Evolutionary conservation across 2,797 vertebrate genomes (phyloP), one percentile per base, ranked within the genome.

Genomic region (Protosalanx chinensis): DNA sequence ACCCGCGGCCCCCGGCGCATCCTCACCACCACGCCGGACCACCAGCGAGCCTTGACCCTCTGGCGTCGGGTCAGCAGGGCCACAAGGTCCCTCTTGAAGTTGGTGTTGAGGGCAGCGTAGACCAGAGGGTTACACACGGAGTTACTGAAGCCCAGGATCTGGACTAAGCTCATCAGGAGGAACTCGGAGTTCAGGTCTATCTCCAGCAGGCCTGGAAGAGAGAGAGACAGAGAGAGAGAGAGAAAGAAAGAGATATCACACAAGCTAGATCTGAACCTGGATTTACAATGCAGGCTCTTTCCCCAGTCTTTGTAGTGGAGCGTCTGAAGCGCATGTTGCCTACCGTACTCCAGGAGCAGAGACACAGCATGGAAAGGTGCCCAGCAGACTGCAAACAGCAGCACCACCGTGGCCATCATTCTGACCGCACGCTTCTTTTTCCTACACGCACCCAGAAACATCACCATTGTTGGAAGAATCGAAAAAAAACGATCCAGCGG

Each of bases 71-170:
- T 74, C 20, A 85, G 65, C 1, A 82, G 63, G 12, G 69, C 72
- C 56, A 76, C 33, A 60, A 85, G 49, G 70, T 81, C 80, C 56
- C 72, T 83, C 66, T 86, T 86, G 66, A 82, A 85, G 65, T 77
- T 82, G 53, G 64, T 80, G 74, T 81, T 86, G 67, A 86, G 84
- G 62, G 82, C 83, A 0, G 74, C 79, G 20, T 86, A 86, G 64
- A 85, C 73, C 73, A 86, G 66, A 3, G 84, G 84, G 53, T 86
- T 86, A 37, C 84, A 86, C 8, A 85, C 73, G 0, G 84, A 86
- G 71, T 85, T 86, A 64, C 83, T 83, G 78, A 86, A 86, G 64
- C 84, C 84, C 46, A 86, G 67, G 37, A 86, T 79, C 76, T 86
- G 84, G 35, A 85, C 83, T 61, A 79, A 59, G 20, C 78, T 82